phyloP scores from a whole-genome alignment of 2,113 vertebrate species.

The Xyliphius kryptos region DNA sequence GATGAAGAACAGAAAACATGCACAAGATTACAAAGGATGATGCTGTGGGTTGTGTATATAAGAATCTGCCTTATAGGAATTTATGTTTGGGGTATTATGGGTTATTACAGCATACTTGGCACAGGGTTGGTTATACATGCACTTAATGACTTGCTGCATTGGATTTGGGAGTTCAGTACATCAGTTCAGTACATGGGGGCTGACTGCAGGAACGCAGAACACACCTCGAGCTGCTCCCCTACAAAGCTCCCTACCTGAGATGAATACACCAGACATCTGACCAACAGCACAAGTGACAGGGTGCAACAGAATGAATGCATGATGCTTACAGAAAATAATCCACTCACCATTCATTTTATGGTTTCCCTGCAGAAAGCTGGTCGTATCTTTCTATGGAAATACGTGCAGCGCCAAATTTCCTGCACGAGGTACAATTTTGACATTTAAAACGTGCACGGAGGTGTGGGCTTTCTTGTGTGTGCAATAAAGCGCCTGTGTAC shows the following conservation, averaged over 20 bases:
- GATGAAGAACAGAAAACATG: too few relatives aligned
- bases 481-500: background rate
- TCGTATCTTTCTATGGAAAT: background rate
- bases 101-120: too few relatives aligned
- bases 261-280: background rate
- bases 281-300: background rate
- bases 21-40: too few relatives aligned
- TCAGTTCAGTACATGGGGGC: background rate
- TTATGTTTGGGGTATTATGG: too few relatives aligned
- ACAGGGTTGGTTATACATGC: background rate
- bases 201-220: background rate
- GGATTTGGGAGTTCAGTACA: background rate
- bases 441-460: background rate
- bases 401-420: too few relatives aligned
- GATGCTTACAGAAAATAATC: background rate
- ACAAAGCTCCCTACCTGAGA: background rate
- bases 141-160: background rate
- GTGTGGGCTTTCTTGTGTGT: background rate
- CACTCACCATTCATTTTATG: slow-evolving; percentile 61
- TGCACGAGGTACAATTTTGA: background rate
- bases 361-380: slow-evolving; percentile 12
- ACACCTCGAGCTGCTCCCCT: background rate
- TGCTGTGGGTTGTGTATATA: too few relatives aligned
- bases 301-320: background rate
- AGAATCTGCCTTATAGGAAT: too few relatives aligned